phyloP scores from a whole-genome alignment of 2,113 vertebrate species.

The Orycteropus afer region DNA sequence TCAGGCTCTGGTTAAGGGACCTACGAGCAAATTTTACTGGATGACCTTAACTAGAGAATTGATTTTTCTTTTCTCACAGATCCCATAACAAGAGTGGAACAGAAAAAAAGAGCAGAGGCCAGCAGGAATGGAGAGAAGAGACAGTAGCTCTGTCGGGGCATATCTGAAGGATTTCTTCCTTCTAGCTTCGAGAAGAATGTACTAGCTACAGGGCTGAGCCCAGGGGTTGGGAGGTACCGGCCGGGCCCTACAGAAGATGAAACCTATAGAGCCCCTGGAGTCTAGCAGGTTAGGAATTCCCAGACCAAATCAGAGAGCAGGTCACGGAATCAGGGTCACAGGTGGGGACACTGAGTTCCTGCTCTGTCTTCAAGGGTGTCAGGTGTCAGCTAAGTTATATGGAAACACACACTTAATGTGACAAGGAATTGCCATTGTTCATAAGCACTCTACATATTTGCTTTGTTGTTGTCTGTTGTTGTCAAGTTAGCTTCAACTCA shows the following conservation, averaged over 20 bases:
- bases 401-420: background rate
- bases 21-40: conserved; percentile 31
- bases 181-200: background rate
- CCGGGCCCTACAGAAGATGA: background rate
- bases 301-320: background rate
- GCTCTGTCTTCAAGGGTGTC: background rate
- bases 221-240: no score
- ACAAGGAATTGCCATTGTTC: background rate
- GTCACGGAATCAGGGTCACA: background rate
- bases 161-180: background rate
- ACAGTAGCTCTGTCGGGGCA: background rate
- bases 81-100: background rate
- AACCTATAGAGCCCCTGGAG: background rate
- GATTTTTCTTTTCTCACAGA: conserved; percentile 49
- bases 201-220: background rate
- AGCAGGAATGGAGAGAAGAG: conserved; percentile 35
- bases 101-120: background rate
- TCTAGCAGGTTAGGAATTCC: background rate
- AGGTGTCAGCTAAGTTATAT: background rate
- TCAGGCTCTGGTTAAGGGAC: background rate
- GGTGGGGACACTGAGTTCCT: background rate
- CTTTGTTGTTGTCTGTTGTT: background rate
- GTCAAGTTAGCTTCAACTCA: background rate
- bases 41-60: conserved; percentile 22
- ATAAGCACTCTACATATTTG: background rate